These are phyloP conservation scores for Neogobius melanostomus DNA, from an alignment of 2,113 vertebrate species.

Conservation along the genomic window DNA sequence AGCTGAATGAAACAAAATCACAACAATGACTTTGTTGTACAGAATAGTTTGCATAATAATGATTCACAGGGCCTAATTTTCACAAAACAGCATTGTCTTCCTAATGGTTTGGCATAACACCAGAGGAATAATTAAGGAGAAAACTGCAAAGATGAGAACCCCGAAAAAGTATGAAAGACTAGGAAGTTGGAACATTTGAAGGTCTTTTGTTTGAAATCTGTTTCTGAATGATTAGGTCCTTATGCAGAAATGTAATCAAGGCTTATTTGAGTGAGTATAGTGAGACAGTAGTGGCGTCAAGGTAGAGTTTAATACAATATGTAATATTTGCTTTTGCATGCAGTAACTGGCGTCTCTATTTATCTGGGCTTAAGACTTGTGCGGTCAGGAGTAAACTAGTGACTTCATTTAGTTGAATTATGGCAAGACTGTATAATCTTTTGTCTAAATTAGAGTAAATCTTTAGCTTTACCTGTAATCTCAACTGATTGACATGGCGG, in stretches of 20 bases:
- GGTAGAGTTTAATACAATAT: not conserved
- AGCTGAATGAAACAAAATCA: too few species aligned
- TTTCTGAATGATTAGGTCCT: not conserved
- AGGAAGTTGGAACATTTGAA: not conserved
- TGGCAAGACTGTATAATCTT: too few species aligned
- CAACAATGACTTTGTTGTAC: slow-evolving; percentile 25
- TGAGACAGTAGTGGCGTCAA: not conserved
- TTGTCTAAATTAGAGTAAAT: too few species aligned
- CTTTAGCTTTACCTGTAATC: too few species aligned
- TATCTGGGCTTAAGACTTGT: not conserved
- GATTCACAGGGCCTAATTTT: slow-evolving; percentile 36
- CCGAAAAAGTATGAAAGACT: not conserved
- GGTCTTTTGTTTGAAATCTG: not conserved
- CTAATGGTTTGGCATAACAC: slow-evolving; percentile 8
- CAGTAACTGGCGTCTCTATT: not conserved
- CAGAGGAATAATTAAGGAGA: not conserved
- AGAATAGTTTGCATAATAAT: slow-evolving; percentile 30
- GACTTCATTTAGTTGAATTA: not conserved
- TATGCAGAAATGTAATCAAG: not conserved
- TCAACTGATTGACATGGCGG: too few species aligned
- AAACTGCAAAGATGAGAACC: too few species aligned
- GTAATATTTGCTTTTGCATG: not conserved
- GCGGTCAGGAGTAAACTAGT: not conserved
- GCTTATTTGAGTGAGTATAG: not conserved
- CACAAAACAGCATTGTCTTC: slow-evolving; percentile 34